Conservation (phyloP, 1,140 invertebrate genomes). For the Bombus huntii region DNA sequence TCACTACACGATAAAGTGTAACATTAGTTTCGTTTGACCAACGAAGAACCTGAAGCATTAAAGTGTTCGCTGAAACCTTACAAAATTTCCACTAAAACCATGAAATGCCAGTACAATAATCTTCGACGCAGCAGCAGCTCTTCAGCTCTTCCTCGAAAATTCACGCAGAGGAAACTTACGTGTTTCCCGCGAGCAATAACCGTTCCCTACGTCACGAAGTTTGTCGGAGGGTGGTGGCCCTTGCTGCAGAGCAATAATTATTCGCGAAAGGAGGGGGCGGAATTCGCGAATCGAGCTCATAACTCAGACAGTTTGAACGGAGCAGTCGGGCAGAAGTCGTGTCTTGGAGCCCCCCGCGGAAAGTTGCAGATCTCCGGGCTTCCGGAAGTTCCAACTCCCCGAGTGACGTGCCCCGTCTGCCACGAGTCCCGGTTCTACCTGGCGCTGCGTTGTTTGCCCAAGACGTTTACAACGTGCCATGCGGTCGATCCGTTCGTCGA, state of each 20-base stretch:
- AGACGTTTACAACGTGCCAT: slow-evolving; percentile 61
- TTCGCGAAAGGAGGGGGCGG: background rate
- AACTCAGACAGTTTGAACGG: slow-evolving; percentile 56
- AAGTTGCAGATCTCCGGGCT: slow-evolving; percentile 66
- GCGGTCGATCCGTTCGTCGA: slow-evolving; percentile 65
- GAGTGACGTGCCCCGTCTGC: slow-evolving; percentile 50
- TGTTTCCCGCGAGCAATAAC: background rate
- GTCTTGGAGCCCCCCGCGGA: slow-evolving; percentile 41
- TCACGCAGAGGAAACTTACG: background rate
- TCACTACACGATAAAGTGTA: background rate
- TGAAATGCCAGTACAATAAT: background rate
- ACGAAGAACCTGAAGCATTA: background rate
- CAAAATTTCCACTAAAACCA: background rate
- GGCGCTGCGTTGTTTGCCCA: slow-evolving; percentile 54
- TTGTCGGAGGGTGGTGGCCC: background rate
- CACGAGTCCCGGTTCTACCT: slow-evolving; percentile 12
- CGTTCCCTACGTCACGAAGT: background rate
- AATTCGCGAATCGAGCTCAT: slow-evolving; percentile 59
- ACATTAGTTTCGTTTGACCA: background rate
- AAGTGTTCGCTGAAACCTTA: too few relatives aligned
- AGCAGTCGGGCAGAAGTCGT: slow-evolving; percentile 46
- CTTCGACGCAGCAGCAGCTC: background rate
- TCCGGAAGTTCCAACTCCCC: slow-evolving; percentile 45
- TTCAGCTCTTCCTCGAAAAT: background rate
- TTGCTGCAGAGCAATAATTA: slow-evolving; percentile 33